phyloP scores from a whole-genome alignment of 2,797 vertebrate species.

The Peromyscus eremicus region DNA sequence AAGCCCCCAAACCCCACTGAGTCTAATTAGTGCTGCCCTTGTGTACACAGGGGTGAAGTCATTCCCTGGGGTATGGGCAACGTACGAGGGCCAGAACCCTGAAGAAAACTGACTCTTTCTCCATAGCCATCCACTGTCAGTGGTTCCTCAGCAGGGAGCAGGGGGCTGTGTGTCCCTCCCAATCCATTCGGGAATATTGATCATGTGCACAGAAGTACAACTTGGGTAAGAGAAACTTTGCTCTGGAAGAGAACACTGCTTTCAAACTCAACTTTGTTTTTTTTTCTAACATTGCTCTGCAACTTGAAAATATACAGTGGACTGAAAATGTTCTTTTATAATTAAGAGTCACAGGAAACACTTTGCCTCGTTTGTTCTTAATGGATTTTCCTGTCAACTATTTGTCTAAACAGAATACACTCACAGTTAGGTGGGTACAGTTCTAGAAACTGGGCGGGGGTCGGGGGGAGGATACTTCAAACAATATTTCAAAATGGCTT shows the following conservation, averaged over 20 bases:
- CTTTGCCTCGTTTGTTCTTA: slow-evolving; percentile 61
- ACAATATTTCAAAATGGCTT: slow-evolving; percentile 40
- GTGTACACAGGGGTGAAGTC: neutral
- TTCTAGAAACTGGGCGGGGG: neutral
- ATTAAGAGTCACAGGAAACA: slow-evolving; percentile 67
- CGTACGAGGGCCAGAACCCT: neutral
- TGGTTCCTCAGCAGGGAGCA: too few relatives aligned
- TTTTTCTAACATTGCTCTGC: slow-evolving; percentile 47
- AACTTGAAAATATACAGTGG: slow-evolving; percentile 19
- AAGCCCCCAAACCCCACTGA: neutral
- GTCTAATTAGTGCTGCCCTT: neutral
- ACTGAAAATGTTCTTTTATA: slow-evolving; percentile 40
- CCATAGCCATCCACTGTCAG: neutral
- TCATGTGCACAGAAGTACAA: neutral
- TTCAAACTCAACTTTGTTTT: slow-evolving; percentile 21
- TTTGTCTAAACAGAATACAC: slow-evolving; percentile 62
- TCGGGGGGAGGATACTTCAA: neutral
- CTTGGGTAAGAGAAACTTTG: neutral
- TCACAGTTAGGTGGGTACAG: slow-evolving; percentile 34
- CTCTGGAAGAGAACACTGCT: neutral
- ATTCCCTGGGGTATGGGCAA: neutral
- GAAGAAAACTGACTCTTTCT: neutral
- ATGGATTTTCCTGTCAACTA: slow-evolving; percentile 72
- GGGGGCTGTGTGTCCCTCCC: neutral
- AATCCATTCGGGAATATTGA: neutral